Evolutionary conservation across 1,140 invertebrate species (phyloP).

Genomic region (Hyphantria cunea): DNA sequence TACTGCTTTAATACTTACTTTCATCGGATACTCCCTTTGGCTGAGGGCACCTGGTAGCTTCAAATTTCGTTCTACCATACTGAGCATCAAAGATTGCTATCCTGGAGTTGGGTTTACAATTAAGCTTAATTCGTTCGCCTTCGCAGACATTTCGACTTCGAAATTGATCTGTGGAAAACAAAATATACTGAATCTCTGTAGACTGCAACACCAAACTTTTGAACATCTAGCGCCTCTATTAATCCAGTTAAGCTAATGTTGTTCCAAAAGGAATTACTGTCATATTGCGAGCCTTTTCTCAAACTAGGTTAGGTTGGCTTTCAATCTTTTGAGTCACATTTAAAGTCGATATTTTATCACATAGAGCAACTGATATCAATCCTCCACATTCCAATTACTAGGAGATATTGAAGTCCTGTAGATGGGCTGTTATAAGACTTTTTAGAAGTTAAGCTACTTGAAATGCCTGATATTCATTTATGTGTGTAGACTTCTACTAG

Average conservation of each 20-base stretch:
- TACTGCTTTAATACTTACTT: slow-evolving; percentile 85
- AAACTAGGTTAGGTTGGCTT: no score
- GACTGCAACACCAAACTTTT: neutral
- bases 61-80: slow-evolving; percentile 92
- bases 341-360: no score
- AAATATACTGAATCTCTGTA: slow-evolving; percentile 7
- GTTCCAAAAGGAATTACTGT: neutral
- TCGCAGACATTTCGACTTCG: slow-evolving; percentile 93
- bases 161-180: slow-evolving; percentile 88
- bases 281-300: no score
- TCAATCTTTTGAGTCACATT: no score
- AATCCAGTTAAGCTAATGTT: slow-evolving; percentile 3
- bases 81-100: slow-evolving; percentile 94
- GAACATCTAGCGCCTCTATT: no score
- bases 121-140: slow-evolving; percentile 90
- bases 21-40: slow-evolving; percentile 90
- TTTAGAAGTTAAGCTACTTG: no score
- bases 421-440: no score
- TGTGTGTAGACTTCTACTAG: no score
- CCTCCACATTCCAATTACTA: no score
- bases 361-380: no score
- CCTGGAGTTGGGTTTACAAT: slow-evolving; percentile 89
- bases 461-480: no score
- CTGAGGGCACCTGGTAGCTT: slow-evolving; percentile 92
- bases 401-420: no score